A percentile compares a stretch with the other conserved stretches of the same genome.
Evolutionary conservation across 2,797 vertebrate species (phyloP).

Genomic region (Florisuga fusca): DNA sequence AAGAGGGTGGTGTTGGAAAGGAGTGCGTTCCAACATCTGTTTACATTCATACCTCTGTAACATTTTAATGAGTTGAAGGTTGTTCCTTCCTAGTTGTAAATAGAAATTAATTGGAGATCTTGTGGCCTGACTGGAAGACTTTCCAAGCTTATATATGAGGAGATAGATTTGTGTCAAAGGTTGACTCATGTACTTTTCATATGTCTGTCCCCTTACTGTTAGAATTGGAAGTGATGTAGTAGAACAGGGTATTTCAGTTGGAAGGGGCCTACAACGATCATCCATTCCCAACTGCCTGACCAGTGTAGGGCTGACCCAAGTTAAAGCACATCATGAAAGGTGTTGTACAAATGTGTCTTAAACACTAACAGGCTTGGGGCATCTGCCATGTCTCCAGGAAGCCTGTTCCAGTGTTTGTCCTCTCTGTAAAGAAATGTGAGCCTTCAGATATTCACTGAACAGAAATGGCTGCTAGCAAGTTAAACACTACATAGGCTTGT

Average conservation of each 20-base stretch:
- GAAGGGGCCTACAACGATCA: background rate
- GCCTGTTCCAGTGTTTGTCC: background rate
- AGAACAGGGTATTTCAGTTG: background rate
- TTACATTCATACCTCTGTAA: background rate
- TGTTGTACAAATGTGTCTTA: background rate
- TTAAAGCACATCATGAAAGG: background rate
- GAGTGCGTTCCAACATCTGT: background rate
- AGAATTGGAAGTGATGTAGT: too few species aligned
- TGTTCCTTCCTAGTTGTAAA: background rate
- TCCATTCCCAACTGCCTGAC: background rate
- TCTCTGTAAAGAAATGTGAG: background rate
- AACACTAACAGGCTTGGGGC: background rate
- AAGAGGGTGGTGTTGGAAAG: background rate
- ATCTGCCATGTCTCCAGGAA: background rate
- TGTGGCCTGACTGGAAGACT: background rate
- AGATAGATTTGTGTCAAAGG: background rate
- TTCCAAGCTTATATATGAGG: background rate
- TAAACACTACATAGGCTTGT: background rate
- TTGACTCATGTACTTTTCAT: fast-evolving
- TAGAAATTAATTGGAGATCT: background rate
- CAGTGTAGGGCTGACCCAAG: background rate
- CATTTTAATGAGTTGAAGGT: background rate
- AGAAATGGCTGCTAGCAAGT: background rate
- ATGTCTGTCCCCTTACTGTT: background rate
- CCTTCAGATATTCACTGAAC: background rate